Conservation (phyloP, 2,888 invertebrate species). For the Philereme vetulata region DNA sequence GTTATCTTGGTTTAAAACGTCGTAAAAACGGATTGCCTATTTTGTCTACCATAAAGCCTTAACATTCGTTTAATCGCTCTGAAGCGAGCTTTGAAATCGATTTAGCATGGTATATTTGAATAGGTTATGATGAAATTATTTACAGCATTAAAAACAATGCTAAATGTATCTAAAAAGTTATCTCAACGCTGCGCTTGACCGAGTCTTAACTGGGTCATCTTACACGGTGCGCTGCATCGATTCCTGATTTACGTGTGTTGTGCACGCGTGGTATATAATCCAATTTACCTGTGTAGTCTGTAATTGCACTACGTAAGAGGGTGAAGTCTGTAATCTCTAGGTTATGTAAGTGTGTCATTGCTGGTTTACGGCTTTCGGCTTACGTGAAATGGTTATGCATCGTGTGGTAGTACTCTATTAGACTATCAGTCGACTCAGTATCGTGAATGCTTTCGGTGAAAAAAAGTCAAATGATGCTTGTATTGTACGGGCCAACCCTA, state of each 20-base stretch:
- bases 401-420: not conserved
- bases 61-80: no score
- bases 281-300: conserved; percentile 46
- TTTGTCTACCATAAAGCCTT: no score
- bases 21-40: no score
- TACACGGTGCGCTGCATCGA: conserved; percentile 26
- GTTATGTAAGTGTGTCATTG: conserved; percentile 31
- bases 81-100: no score
- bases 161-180: no score
- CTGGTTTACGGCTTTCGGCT: conserved; percentile 10
- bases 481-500: no score
- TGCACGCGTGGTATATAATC: conserved; percentile 49
- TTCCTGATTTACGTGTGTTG: conserved; percentile 49
- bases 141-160: no score
- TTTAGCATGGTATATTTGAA: no score
- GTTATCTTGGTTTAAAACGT: no score
- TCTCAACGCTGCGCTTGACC: conserved; percentile 1
- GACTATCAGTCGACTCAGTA: not conserved
- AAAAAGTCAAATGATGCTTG: not conserved
- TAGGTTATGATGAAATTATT: no score
- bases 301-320: conserved; percentile 30
- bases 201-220: conserved; percentile 20
- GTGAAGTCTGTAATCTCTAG: conserved; percentile 30
- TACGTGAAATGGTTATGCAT: conserved; percentile 11
- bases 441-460: not conserved